Evolutionary conservation across 2,797 vertebrate species (phyloP).

Genomic region (Calcarius lapponicus): DNA sequence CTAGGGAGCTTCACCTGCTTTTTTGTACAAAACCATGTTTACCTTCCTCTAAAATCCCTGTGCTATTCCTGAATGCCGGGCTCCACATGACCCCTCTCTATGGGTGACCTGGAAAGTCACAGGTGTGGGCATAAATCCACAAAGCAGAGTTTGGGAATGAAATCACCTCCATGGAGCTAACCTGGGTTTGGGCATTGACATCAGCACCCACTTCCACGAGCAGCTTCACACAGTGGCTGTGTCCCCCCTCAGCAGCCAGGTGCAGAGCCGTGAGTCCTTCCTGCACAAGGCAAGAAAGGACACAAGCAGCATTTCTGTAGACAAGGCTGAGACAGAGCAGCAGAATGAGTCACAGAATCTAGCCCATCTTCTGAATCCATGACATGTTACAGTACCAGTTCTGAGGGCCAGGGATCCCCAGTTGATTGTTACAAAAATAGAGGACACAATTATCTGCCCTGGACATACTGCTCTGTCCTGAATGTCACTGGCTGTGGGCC

Average conservation of each 20-base stretch:
- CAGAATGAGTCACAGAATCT: background rate
- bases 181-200: slow-evolving; percentile 82
- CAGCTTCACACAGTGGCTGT: slow-evolving; percentile 76
- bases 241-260: slow-evolving; percentile 79
- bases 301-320: background rate
- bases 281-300: slow-evolving; percentile 65
- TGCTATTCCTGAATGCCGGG: background rate
- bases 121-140: background rate
- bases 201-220: slow-evolving; percentile 81
- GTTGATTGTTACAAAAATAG: background rate
- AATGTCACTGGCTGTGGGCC: background rate
- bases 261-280: slow-evolving; percentile 86
- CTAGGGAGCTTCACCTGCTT: background rate
- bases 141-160: background rate
- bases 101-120: background rate
- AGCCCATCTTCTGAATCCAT: background rate
- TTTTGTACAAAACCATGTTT: background rate
- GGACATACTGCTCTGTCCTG: background rate
- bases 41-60: background rate
- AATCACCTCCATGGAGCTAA: slow-evolving; percentile 9
- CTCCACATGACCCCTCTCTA: fast-evolving
- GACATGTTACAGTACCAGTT: background rate
- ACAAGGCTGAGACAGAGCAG: background rate
- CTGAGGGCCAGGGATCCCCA: background rate
- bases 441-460: background rate